Base-by-base conservation (phyloP, 2,113 vertebrate genomes). In the Cephalopholis sonnerati region DNA sequence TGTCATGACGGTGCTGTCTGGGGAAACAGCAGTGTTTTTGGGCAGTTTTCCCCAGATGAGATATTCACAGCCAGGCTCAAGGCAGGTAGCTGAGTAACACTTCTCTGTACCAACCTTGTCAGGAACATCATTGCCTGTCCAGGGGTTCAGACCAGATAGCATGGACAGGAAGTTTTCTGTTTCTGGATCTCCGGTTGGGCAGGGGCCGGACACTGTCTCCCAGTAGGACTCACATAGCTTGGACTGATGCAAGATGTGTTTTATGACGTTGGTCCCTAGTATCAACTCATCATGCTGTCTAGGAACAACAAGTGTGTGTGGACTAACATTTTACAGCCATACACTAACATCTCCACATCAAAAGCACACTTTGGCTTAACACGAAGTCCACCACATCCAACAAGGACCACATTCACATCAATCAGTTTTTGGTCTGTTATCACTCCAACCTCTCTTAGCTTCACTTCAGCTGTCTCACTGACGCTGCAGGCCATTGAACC, bases 211-310 rank as follows among this genome's bases (percentile, higher is more conserved):
- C 6, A 76, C 64, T 7, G 65, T 65, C 9, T 32, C 24, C 86
- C 63, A 87, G 1, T 87, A 87, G 0, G 73, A 71, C 5, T 87
- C 81, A 77, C 77, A 77, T 67, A 10, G 10, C 4, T 87, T 84
- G 1, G 73, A 81, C 39, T 77, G 51, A 5, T 11, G 71, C n/a
- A 87, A 6, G 0, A 72, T 25, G 22, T 84, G 72, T 7, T 80
- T 87, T 29, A 77, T 80, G 7, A 83, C 77, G 20, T 87, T 87
- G 0, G 77, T 75, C 2, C 85, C 81, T 0, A 83, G 12, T 61
- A 83, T 87, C 12, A 83, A 29, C 7, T 87, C 64, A 20, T 79
- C 76, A 27, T 79, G 81, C 6, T 83, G 79, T 2, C 74, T 74
- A 1, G 4, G 46, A 1, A 87, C 65, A 20, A 79, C 53, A 22